Evolutionary conservation across 1,140 invertebrate species (phyloP).

Genomic region (Drosophila melanogaster): DNA sequence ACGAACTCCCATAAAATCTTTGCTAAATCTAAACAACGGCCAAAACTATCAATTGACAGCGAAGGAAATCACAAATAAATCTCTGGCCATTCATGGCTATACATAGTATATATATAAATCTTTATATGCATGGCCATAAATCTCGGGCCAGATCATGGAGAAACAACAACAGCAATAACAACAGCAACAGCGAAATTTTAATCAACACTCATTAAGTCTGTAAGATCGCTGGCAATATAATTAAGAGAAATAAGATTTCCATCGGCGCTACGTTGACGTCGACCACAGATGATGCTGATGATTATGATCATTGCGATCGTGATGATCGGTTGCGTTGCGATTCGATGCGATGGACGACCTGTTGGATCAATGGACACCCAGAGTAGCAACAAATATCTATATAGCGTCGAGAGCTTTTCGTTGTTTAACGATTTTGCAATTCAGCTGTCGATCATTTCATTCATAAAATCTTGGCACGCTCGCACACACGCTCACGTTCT

Average conservation of each 20-base stretch:
- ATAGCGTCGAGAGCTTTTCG: slow-evolving; percentile 47
- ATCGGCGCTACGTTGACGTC: slow-evolving; percentile 51
- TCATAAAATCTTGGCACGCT: slow-evolving; percentile 74
- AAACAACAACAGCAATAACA: slow-evolving; percentile 33
- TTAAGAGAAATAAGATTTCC: slow-evolving; percentile 83
- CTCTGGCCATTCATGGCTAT: slow-evolving; percentile 20
- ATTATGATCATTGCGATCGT: slow-evolving; percentile 22
- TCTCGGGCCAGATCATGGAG: slow-evolving; percentile 30
- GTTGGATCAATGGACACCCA: slow-evolving; percentile 69
- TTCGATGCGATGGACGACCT: slow-evolving; percentile 46
- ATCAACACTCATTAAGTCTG: slow-evolving; percentile 81
- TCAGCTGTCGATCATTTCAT: slow-evolving; percentile 84
- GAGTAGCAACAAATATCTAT: slow-evolving; percentile 17
- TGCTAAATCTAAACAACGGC: slow-evolving; percentile 35
- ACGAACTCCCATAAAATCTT: slow-evolving; percentile 43
- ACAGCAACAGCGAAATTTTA: slow-evolving; percentile 57
- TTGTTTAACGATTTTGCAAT: slow-evolving; percentile 82
- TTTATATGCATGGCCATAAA: slow-evolving; percentile 55
- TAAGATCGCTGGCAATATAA: slow-evolving; percentile 78
- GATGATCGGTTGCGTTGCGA: slow-evolving; percentile 26
- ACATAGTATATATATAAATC: slow-evolving; percentile 33
- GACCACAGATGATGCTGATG: slow-evolving; percentile 25
- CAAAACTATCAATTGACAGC: slow-evolving; percentile 40
- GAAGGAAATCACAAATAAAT: slow-evolving; percentile 58
- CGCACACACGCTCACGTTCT: slow-evolving; percentile 19